Base-by-base conservation (phyloP, 2,888 invertebrate species). In the Cataglyphis livida region DNA sequence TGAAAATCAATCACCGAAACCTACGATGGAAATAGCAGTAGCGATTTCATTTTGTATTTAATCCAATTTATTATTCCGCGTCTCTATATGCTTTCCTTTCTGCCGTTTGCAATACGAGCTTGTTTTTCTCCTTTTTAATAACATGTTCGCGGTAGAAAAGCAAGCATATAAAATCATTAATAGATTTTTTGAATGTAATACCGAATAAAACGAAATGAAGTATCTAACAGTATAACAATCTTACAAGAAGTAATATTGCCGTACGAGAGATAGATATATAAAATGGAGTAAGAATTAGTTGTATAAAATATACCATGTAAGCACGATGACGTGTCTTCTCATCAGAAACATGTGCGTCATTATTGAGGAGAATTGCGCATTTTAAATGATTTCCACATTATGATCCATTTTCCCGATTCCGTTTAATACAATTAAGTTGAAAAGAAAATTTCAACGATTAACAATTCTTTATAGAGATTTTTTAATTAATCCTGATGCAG, bases 1-100 rank as follows among this genome's bases (percentile, higher is more conserved):
- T 84, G 89, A 92, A 51, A 91, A 87, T 88, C 88, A 90, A 84
- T 91, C 89, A 90, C 87, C 91, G 86, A 79, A 79, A 64, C 76
- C 84, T 84, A 82, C 65, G 83, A 83, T 68, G 86, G 81, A 86
- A 89, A 87, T 86, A 91, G 86, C 86, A 90, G 87, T 91, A 91
- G 88, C 85, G 54, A 89, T 87, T 73, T 90, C 87, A 87, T 83
- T 84, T 87, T 83, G 73, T 82, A 85, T 86, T 84, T 87, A 75
- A 76, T 70, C 82, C 83, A 84, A 84, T 84, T 78, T 84, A 84
- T 85, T 84, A 81, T 76, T 70, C 59, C 71, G 25, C 15, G 32
- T 59, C 44, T 78, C 59, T 79, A 79, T 79, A 79, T 79, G 71
- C 71, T 79, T 79, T 35, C 71, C 32, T 79, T 79, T 79, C 78